Base-by-base conservation (phyloP, 2,113 vertebrate genomes). In the Lucifuga dentata region DNA sequence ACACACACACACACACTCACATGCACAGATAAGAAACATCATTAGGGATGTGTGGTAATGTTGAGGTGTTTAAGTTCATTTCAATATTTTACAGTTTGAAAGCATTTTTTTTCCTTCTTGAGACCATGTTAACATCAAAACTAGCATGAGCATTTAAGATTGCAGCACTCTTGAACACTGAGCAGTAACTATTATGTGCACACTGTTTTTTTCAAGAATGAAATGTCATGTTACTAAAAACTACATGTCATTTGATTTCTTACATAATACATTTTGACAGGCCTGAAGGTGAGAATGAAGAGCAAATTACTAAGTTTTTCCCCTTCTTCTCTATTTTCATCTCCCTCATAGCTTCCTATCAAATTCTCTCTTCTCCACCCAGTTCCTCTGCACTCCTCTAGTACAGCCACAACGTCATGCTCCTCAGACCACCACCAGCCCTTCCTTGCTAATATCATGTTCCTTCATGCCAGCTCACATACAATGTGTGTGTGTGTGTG, bases 11-110 rank as follows among this genome's bases (percentile, higher is more conserved):
- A 19, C 51, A 32, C 57, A 62, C 33, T 26, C 51, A 3, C 26
- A 35, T 20, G 59, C 39, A 41, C 23, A 50, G 56, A 73, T 63
- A 78, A 68, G 33, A 53, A 69, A 67, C 43, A 41, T 77, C 43
- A 79, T 75, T 64, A 66, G 51, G 6, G 53, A 23, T 53, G 55
- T 39, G 48, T 46, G 46, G 23, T 60, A 16, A 23, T 24, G 36
- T 26, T 33, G 19, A 45, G 44, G 19, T n/a, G n/a, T n/a, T n/a
- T n/a, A n/a, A n/a, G n/a, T 24, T 53, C 10, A 1, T 17, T 45
- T 15, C 13, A 55, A 44, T 23, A 43, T 51, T 73, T 67, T 51
- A 53, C 10, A 60, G 66, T 75, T 50, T n/a, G n/a, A n/a, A n/a
- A n/a, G n/a, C n/a, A n/a, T n/a, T n/a, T n/a, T n/a, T n/a, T n/a